Evolutionary conservation across 2,797 vertebrate genomes (phyloP).

Genomic region (Nasua narica): DNA sequence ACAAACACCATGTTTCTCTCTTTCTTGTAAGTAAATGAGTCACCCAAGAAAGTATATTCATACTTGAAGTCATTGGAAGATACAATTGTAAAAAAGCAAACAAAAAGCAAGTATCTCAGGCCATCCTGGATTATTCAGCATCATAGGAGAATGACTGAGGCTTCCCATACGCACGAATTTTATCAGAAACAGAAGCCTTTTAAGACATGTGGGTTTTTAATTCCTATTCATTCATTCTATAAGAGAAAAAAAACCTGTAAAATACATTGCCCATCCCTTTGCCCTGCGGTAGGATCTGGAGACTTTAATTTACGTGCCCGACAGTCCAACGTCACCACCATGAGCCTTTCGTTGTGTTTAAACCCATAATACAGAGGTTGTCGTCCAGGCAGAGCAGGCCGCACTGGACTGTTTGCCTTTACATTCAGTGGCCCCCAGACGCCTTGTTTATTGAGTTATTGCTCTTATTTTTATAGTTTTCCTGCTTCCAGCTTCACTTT

Average conservation of each 20-base stretch:
- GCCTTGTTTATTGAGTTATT: not conserved
- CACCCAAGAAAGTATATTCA: not conserved
- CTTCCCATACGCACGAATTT: not conserved
- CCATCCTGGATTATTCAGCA: not conserved
- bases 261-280: not conserved
- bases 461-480: not conserved
- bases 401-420: fast-evolving
- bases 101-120: fast-evolving
- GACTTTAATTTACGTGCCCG: not conserved
- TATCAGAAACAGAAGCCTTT: not conserved
- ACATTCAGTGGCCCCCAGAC: not conserved
- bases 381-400: not conserved
- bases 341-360: not conserved
- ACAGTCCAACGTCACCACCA: fast-evolving
- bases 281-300: not conserved
- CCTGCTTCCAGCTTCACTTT: not conserved
- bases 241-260: not conserved
- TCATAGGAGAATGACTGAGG: not conserved
- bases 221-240: not conserved
- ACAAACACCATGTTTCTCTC: not conserved
- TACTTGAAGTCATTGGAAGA: not conserved
- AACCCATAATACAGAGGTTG: fast-evolving
- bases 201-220: not conserved
- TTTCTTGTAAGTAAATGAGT: not conserved
- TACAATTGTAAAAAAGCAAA: not conserved